Percentiles rank a stretch among this genome's conserved stretches.
Conservation (phyloP, 2,797 vertebrate species). For the Synaphobranchus kaupii region DNA sequence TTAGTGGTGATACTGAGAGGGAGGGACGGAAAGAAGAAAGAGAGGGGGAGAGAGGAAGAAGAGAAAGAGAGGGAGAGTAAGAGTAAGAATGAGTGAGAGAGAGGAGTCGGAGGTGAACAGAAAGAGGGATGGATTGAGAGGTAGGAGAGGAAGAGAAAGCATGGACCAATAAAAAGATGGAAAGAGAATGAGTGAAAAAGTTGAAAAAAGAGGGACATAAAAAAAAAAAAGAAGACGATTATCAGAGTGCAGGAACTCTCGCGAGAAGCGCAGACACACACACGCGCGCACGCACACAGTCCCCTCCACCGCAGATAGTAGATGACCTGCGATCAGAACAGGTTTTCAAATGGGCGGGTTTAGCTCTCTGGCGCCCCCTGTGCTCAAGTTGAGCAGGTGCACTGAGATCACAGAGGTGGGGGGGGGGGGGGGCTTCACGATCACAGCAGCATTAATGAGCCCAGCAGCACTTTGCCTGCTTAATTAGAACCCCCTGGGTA, state of each 20-base stretch:
- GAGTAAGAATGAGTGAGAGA: neutral
- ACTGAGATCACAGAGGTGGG: neutral
- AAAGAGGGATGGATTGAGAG: neutral
- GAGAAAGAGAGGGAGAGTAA: neutral
- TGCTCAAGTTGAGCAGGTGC: neutral
- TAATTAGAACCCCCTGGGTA: neutral
- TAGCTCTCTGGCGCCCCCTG: neutral
- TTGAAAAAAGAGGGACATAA: neutral
- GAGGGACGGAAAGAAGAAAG: neutral
- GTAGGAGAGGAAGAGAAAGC: neutral
- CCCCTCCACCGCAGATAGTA: conserved; percentile 20
- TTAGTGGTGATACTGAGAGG: conserved; percentile 93
- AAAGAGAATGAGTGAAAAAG: neutral
- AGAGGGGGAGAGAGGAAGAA: neutral
- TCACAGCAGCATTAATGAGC: neutral
- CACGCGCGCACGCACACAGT: neutral
- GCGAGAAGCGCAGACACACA: neutral
- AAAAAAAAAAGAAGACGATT: neutral
- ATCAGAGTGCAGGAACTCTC: neutral
- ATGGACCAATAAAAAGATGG: neutral
- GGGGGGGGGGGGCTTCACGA: neutral
- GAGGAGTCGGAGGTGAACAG: neutral
- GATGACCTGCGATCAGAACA: conserved; percentile 17
- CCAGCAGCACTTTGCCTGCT: neutral
- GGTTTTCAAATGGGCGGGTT: conserved; percentile 31